Base-by-base conservation (phyloP, 2,797 vertebrate species). In the Naso thynnoides region DNA sequence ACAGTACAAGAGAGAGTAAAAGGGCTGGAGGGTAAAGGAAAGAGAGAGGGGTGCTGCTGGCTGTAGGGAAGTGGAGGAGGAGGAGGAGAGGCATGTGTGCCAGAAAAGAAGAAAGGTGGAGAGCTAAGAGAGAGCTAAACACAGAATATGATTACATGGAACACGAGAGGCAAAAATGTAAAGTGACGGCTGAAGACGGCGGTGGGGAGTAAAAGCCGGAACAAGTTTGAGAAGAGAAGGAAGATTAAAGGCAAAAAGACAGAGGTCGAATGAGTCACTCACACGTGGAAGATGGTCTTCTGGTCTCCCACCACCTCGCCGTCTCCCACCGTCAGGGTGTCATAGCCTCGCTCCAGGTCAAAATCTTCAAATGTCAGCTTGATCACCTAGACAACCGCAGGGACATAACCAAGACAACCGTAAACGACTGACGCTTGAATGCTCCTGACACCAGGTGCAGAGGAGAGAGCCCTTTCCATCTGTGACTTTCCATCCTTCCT, bases 351-450 rank as follows among this genome's bases (percentile, higher is more conserved):
- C 86, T 99, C 98, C 91, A 99, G 93, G 90, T 99, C 98, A 85
- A 99, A 99, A 76, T 99, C 97, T 92, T 99, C 98, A 87, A 99
- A 99, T 79, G 95, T 98, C 71, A 99, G 93, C 90, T 98, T 99
- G 94, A 99, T 98, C 87, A 99, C 98, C 98, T 99, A 83, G 80
- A 90, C 80, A 79, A 72, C 56, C 81, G 73, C 4, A 7, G 71
- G 77, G 64, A 84, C 76, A 88, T 81, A 18, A n/a, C 36, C 54
- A 62, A 58, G 75, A 59, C 62, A 62, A 67, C 38, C 21, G 7
- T 82, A 52, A 86, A 58, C n/a, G 49, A 58, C 81, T 76, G 84
- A 85, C 70, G 70, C 75, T 76, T 55, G 57, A 81, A 83, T 18
- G 49, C 53, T 59, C 39, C 47, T 21, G 68, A 81, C 77, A 76